Conservation (phyloP, 2,888 invertebrate genomes). For the Apeira syringaria region DNA sequence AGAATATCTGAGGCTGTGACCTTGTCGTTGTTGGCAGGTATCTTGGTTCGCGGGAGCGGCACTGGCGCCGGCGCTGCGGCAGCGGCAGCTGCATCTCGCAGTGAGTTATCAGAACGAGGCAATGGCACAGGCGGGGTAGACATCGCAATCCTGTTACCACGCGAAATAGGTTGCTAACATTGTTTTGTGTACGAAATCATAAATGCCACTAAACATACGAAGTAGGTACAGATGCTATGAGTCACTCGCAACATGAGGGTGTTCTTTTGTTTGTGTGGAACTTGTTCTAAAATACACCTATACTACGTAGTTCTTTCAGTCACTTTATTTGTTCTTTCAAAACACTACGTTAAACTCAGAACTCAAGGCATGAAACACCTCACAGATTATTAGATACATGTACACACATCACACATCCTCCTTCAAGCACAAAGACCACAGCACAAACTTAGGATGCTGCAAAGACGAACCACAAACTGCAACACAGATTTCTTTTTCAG, state of each 20-base stretch:
- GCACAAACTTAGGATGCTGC: no score
- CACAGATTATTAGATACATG: no score
- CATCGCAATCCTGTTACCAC: conserved; percentile 39
- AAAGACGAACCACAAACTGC: no score
- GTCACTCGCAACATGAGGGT: not conserved
- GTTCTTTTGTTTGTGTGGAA: not conserved
- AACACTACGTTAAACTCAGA: no score
- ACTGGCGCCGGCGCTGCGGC: conserved; percentile 69
- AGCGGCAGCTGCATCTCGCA: conserved; percentile 20
- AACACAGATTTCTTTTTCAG: no score
- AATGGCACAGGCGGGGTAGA: conserved; percentile 74
- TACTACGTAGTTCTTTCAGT: no score
- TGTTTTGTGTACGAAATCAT: not conserved
- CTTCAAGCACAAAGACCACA: no score
- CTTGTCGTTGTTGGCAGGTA: conserved; percentile 52
- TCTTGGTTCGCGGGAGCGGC: conserved; percentile 78
- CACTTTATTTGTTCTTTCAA: no score
- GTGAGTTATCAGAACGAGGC: conserved; percentile 54
- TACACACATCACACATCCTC: no score
- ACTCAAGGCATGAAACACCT: no score
- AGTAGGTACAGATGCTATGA: not conserved
- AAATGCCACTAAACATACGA: not conserved
- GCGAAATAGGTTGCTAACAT: not conserved
- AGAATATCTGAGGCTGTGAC: conserved; percentile 70
- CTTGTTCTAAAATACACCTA: no score